Evolutionary conservation across 2,113 vertebrate species (phyloP).

Genomic region (Himantopus leucocephalus): DNA sequence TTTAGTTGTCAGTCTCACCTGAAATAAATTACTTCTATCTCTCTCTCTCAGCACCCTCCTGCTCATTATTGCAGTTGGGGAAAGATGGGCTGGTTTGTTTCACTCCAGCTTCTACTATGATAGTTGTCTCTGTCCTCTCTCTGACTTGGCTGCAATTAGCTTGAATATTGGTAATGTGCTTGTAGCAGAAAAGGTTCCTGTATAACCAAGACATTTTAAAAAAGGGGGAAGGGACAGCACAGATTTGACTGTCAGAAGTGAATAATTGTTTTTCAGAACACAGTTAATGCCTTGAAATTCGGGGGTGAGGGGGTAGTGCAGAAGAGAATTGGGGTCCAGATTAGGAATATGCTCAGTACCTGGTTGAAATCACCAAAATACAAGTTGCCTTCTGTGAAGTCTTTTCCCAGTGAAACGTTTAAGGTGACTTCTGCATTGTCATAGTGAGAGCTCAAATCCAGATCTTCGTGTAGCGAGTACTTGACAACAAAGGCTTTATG

Average conservation of each 20-base stretch:
- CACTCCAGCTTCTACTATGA: accelerated
- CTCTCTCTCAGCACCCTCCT: background rate
- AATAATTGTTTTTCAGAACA: background rate
- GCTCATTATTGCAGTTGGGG: background rate
- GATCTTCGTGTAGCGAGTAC: constrained; percentile 83
- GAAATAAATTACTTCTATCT: background rate
- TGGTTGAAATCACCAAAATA: constrained; percentile 91
- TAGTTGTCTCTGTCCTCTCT: background rate
- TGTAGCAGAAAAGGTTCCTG: background rate
- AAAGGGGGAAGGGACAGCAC: background rate
- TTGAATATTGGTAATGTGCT: background rate
- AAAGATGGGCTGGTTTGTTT: background rate
- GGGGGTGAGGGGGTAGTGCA: background rate
- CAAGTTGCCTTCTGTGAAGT: constrained; percentile 88
- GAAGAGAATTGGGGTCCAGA: accelerated
- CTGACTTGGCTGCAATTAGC: background rate
- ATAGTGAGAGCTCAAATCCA: constrained; percentile 89
- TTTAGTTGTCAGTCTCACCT: background rate
- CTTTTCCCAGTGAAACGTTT: constrained; percentile 89
- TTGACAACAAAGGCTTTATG: constrained; percentile 94
- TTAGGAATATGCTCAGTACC: constrained; percentile 66
- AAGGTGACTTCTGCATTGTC: constrained; percentile 95
- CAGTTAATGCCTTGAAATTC: background rate
- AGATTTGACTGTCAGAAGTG: background rate
- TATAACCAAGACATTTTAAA: background rate